Evolutionary conservation across 2,888 invertebrate genomes (phyloP).

Genomic region (Chaetoderma sp.): DNA sequence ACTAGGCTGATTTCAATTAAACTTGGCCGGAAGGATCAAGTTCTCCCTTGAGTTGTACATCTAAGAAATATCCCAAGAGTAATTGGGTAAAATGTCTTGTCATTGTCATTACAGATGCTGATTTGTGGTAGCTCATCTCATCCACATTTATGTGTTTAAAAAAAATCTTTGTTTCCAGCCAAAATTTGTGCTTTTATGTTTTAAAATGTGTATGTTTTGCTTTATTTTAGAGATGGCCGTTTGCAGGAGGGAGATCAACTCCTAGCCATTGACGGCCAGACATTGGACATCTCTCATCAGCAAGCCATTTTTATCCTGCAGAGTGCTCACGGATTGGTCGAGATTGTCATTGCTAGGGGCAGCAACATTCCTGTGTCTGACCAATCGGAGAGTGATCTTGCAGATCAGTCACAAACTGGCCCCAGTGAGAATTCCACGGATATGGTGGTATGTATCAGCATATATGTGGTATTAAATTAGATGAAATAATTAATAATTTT

Average conservation of each 20-base stretch:
- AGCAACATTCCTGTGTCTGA: slow-evolving; percentile 18
- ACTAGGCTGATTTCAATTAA: too few species aligned
- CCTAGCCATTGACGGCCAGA: slow-evolving; percentile 84
- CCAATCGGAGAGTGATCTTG: slow-evolving; percentile 2
- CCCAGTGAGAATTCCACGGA: slow-evolving; percentile 42
- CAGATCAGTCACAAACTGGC: slow-evolving; percentile 15
- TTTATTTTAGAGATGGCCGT: slow-evolving; percentile 75
- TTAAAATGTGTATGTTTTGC: slow-evolving; percentile 5
- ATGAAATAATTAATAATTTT: too few species aligned
- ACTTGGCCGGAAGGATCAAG: too few species aligned
- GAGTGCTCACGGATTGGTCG: slow-evolving; percentile 76
- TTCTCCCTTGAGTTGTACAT: too few species aligned
- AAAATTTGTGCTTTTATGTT: neutral
- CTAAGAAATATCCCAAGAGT: too few species aligned
- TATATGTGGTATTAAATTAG: too few species aligned
- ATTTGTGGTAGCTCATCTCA: too few species aligned
- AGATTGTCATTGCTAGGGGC: slow-evolving; percentile 69
- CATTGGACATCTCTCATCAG: slow-evolving; percentile 81
- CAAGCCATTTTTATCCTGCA: slow-evolving; percentile 83
- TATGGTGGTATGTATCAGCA: slow-evolving; percentile 49
- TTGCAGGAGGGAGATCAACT: slow-evolving; percentile 86
- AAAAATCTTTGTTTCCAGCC: too few species aligned
- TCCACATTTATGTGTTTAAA: too few species aligned
- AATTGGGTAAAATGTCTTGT: too few species aligned
- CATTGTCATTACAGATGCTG: too few species aligned